Conservation (phyloP, 2,113 vertebrate species). For the Corythoichthys intestinalis region DNA sequence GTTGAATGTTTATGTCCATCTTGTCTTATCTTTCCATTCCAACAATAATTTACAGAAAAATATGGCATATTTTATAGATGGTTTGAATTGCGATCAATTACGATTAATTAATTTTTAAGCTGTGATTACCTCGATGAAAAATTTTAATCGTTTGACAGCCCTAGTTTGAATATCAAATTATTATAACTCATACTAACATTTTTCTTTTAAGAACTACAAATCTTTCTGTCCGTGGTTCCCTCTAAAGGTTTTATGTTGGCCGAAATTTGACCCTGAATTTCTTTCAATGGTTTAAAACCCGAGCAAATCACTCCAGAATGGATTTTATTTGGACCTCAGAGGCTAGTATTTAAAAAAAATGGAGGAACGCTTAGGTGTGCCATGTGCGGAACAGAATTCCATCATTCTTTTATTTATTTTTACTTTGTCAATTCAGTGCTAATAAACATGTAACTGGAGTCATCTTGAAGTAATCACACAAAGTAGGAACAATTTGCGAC, state of each 20-base stretch:
- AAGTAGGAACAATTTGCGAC: slow-evolving; percentile 32
- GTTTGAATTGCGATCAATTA: no score
- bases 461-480: slow-evolving; percentile 52
- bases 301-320: not conserved
- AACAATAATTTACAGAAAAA: no score
- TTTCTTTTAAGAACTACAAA: no score
- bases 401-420: slow-evolving; percentile 24
- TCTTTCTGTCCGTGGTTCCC: no score
- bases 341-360: not conserved
- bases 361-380: not conserved
- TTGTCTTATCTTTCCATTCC: no score
- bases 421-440: slow-evolving; percentile 6
- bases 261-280: not conserved
- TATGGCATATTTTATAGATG: no score
- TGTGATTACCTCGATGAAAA: no score
- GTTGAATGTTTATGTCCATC: no score
- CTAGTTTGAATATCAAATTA: no score
- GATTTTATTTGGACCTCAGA: not conserved
- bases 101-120: no score
- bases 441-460: slow-evolving; percentile 44
- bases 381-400: slow-evolving; percentile 9
- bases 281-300: not conserved
- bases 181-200: no score
- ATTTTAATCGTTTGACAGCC: no score
- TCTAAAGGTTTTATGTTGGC: not conserved